Evolutionary conservation across 2,797 vertebrate species (phyloP).

Genomic region (Tarsius wallacei): DNA sequence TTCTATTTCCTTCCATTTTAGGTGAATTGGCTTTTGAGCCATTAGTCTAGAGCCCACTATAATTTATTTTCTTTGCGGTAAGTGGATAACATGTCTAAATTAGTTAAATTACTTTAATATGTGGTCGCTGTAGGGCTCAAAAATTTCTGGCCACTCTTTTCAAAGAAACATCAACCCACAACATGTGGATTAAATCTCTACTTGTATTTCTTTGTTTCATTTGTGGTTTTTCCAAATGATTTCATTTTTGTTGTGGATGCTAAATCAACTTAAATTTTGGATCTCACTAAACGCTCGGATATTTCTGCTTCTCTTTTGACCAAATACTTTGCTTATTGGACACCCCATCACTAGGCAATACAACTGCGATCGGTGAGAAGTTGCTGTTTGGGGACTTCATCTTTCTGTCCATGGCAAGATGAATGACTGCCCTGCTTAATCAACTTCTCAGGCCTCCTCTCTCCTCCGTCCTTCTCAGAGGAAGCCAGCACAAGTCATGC

Average conservation of each 20-base stretch:
- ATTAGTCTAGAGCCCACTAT: constrained; percentile 63
- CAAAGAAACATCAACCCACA: constrained; percentile 60
- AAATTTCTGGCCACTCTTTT: constrained; percentile 68
- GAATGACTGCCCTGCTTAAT: not conserved
- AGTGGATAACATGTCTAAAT: constrained; percentile 75
- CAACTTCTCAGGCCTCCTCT: not conserved
- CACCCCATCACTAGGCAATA: not conserved
- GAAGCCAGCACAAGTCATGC: constrained; percentile 16
- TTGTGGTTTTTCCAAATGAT: constrained; percentile 66
- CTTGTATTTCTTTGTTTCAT: constrained; percentile 74
- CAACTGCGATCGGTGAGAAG: not conserved
- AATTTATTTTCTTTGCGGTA: constrained; percentile 83
- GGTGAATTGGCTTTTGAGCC: constrained; percentile 60
- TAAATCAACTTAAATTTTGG: constrained; percentile 56
- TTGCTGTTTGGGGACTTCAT: not conserved
- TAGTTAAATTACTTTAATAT: constrained; percentile 82
- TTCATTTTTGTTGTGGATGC: constrained; percentile 68
- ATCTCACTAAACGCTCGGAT: constrained; percentile 18
- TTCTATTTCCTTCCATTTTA: constrained; percentile 71
- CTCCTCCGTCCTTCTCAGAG: constrained; percentile 44
- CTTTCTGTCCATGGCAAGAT: not conserved
- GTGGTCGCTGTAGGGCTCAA: constrained; percentile 74
- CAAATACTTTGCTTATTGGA: constrained; percentile 24
- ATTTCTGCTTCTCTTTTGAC: constrained; percentile 48
- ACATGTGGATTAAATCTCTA: constrained; percentile 77